These are phyloP conservation scores for Microcebus ravelobensis DNA, from an alignment of 2,113 vertebrate genomes.

Conservation along the genomic window DNA sequence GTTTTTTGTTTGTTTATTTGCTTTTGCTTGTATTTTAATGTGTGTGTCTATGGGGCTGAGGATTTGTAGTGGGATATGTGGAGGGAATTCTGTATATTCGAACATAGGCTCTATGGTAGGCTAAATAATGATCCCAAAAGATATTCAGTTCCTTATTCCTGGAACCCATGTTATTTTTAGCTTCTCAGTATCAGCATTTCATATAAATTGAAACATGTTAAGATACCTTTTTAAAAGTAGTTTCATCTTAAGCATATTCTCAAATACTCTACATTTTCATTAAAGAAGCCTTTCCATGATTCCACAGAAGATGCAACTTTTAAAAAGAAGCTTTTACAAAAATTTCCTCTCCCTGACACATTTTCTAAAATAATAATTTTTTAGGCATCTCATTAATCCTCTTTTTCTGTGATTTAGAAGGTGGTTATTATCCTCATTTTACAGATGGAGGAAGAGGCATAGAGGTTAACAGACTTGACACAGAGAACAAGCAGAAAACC, in stretches of 20 bases:
- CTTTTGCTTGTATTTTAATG: background rate
- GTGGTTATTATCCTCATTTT: constrained; percentile 23
- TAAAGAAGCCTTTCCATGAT: background rate
- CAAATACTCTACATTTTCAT: background rate
- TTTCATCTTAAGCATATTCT: background rate
- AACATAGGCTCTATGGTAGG: background rate
- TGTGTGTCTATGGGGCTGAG: accelerated
- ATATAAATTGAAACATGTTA: background rate
- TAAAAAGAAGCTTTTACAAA: background rate
- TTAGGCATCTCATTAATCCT: background rate
- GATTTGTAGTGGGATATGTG: background rate
- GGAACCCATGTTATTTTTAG: background rate
- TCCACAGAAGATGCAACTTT: background rate
- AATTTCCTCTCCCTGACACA: background rate
- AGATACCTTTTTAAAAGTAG: background rate
- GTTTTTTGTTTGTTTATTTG: background rate
- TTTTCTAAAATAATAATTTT: constrained; percentile 19
- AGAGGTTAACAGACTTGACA: constrained; percentile 29
- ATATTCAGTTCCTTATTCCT: background rate
- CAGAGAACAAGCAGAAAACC: background rate
- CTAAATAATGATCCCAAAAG: background rate
- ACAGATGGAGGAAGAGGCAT: background rate
- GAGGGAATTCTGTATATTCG: background rate
- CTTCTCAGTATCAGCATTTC: background rate
- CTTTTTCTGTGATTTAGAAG: background rate